Evolutionary conservation across 2,797 vertebrate species (phyloP), one percentile per base, ranked within the genome.

Genomic region (Leptatherina wallacei): DNA sequence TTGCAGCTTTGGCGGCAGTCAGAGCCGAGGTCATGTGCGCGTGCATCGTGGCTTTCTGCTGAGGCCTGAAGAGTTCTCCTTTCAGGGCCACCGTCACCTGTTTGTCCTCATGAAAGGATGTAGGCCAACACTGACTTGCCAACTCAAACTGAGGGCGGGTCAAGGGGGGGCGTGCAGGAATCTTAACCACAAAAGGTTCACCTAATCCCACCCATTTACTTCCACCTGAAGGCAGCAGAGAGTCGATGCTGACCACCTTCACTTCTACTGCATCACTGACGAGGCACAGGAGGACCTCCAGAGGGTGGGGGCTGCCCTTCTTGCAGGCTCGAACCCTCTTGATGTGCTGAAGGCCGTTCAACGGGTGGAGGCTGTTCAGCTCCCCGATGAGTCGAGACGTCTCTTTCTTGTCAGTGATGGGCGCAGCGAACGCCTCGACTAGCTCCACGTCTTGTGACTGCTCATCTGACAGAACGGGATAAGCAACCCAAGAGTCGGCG

Each of bases 31-130:
- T 77, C 97, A 98, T 98, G 90, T 95, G 90, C 5, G 9, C 6
- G 9, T 93, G 92, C 93, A 98, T 96, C 29, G 57, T 61, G 0
- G 81, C 77, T 52, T 91, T 95, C 66, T 96, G 95, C 11, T 69
- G 47, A 0, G 57, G 16, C 0, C 89, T 88, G 84, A 97, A 96
- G 56, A 95, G 93, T 56, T 90, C 90, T 3, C 96, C 95, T 0
- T 59, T 88, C 42, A 96, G 74, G 0, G 95, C 95, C 0, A 88
- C 91, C 0, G 94, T 95, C 71, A 96, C 80, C 36, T 79, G 94
- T 40, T 95, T 95, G 85, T 97, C 95, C 75, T 97, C 96, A 0
- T 97, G 96, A 73, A 97, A 98, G 4, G 95, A 91, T 0, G 94
- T 96, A 29, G 97, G 96, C 96, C 97, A 98, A 73, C 96, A 93